Evolutionary conservation across 2,888 invertebrate species (phyloP).

Genomic region (Dryococelus australis): DNA sequence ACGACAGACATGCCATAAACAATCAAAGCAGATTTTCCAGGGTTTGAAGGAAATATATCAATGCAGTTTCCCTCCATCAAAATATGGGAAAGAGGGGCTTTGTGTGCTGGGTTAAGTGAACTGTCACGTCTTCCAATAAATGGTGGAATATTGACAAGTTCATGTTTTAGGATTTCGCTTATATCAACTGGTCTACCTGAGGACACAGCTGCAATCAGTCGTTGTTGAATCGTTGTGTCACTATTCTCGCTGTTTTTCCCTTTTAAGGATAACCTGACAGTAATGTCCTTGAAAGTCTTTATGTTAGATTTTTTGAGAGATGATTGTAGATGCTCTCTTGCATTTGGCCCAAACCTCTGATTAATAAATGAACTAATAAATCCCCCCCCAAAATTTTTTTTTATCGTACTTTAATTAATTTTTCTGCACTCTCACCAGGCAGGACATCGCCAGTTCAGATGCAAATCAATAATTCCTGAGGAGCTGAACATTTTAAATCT

Average conservation of each 20-base stretch:
- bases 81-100: neutral
- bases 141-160: no score
- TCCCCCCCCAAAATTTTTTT: neutral
- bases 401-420: neutral
- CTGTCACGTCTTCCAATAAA: neutral
- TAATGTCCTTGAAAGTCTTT: neutral
- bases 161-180: neutral
- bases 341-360: neutral
- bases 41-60: neutral
- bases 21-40: neutral
- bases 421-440: neutral
- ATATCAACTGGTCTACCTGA: neutral
- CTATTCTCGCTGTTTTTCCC: neutral
- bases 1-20: no score
- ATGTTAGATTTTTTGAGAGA: neutral
- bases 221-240: slow-evolving; percentile 17
- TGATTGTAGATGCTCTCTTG: neutral
- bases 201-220: neutral
- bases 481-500: neutral
- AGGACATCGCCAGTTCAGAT: neutral
- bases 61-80: neutral
- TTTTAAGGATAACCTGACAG: neutral
- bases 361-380: neutral
- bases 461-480: neutral
- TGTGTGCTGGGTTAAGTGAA: slow-evolving; percentile 4